Conservation (phyloP, 2,888 invertebrate genomes). For the Prosopocoilus inquinatus region DNA sequence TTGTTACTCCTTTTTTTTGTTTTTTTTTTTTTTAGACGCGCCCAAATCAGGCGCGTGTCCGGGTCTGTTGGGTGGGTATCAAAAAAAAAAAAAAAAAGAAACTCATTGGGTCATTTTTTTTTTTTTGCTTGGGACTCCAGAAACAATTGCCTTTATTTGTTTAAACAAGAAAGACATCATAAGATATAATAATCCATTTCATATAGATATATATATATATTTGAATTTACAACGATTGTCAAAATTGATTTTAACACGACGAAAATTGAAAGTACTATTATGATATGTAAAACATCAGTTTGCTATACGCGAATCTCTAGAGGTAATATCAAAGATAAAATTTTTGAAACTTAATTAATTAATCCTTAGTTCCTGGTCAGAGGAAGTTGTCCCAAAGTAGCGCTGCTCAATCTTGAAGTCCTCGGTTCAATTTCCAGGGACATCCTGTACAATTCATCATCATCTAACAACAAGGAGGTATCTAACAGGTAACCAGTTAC, state of each 20-base stretch:
- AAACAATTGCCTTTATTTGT: conserved; percentile 11
- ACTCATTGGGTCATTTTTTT: too few relatives aligned
- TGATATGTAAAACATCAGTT: conserved; percentile 10
- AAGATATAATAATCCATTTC: background rate
- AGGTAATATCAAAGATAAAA: background rate
- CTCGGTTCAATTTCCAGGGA: conserved; percentile 85
- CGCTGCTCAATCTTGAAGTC: conserved; percentile 46
- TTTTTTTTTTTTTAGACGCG: background rate
- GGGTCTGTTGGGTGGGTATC: too few relatives aligned
- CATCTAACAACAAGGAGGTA: conserved; percentile 71
- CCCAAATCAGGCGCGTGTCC: background rate
- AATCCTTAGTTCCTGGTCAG: conserved; percentile 6
- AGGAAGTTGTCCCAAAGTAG: conserved; percentile 12
- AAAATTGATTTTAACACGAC: conserved; percentile 18
- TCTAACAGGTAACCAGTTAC: conserved; percentile 81
- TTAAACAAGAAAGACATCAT: conserved; percentile 12
- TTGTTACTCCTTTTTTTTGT: too few relatives aligned
- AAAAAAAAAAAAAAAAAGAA: too few relatives aligned
- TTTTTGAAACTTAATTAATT: background rate
- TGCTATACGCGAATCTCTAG: background rate
- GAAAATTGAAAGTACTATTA: conserved; percentile 9
- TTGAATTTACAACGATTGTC: conserved; percentile 22
- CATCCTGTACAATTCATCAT: conserved; percentile 76
- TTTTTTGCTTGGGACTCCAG: background rate
- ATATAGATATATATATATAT: background rate